Conservation (phyloP, 1,140 invertebrate species). For the Babylonia areolata region DNA sequence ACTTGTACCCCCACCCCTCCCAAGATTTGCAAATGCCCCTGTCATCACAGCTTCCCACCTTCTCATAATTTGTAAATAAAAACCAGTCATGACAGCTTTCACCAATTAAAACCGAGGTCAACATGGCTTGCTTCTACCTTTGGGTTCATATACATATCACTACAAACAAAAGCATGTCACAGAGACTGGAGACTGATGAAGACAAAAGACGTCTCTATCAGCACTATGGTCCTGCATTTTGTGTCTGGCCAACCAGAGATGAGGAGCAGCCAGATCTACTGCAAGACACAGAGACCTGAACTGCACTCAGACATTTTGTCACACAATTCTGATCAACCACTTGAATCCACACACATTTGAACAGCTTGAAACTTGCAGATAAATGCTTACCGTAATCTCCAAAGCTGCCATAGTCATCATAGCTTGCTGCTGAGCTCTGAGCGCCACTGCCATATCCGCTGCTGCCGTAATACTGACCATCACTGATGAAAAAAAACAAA, state of each 20-base stretch:
- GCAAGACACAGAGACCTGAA: conserved; percentile 2
- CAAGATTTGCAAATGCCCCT: too few species aligned
- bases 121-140: too few species aligned
- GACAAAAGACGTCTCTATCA: conserved; percentile 15
- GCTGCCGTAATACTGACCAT: conserved; percentile 12
- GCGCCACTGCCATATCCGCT: background rate
- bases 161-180: background rate
- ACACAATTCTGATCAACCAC: background rate
- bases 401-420: background rate
- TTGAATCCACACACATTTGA: background rate
- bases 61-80: too few species aligned
- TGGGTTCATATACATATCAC: too few species aligned
- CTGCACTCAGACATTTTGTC: background rate
- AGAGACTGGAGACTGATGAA: conserved; percentile 26
- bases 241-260: conserved; percentile 7
- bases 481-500: background rate
- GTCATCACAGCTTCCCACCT: too few species aligned
- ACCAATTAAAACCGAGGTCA: too few species aligned
- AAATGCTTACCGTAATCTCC: background rate
- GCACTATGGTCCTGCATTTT: conserved; percentile 29
- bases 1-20: background rate
- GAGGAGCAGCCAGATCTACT: conserved; percentile 12
- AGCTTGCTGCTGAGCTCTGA: background rate
- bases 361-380: background rate
- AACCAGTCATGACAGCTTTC: too few species aligned